Evolutionary conservation across 2,113 vertebrate species (phyloP).

Genomic region (Dunckerocampus dactyliophorus): DNA sequence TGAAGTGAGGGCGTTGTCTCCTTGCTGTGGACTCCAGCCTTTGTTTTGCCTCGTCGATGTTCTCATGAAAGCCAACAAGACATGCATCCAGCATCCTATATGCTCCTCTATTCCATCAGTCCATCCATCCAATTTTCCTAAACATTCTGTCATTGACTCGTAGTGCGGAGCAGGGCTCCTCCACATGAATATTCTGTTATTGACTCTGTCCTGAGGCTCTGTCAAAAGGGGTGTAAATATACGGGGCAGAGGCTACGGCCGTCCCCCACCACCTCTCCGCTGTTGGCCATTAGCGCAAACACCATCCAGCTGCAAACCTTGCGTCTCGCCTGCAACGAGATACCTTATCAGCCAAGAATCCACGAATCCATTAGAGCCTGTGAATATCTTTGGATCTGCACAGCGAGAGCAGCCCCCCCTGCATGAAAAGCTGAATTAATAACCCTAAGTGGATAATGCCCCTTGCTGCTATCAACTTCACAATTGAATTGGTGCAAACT

Average conservation of each 20-base stretch:
- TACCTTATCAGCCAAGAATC: conserved; percentile 73
- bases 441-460: conserved; percentile 78
- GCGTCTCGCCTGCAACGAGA: conserved; percentile 69
- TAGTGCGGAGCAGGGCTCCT: conserved; percentile 20
- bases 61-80: neutral
- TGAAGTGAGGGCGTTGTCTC: conserved; percentile 27
- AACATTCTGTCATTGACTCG: conserved; percentile 1
- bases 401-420: conserved; percentile 69
- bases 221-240: conserved; percentile 60
- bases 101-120: neutral
- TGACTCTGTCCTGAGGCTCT: conserved; percentile 45
- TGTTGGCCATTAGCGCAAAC: conserved; percentile 52
- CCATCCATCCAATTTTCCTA: neutral
- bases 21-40: neutral
- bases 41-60: conserved; percentile 7
- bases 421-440: conserved; percentile 78
- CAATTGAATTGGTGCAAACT: conserved; percentile 71
- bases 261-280: conserved; percentile 21
- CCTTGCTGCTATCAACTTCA: conserved; percentile 75
- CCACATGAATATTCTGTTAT: conserved; percentile 37
- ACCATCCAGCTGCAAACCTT: conserved; percentile 57
- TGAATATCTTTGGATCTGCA: conserved; percentile 71
- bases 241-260: conserved; percentile 50
- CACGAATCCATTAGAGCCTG: conserved; percentile 78
- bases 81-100: neutral